Base-by-base conservation (phyloP, 2,888 invertebrate genomes). In the Dicycla oo region DNA sequence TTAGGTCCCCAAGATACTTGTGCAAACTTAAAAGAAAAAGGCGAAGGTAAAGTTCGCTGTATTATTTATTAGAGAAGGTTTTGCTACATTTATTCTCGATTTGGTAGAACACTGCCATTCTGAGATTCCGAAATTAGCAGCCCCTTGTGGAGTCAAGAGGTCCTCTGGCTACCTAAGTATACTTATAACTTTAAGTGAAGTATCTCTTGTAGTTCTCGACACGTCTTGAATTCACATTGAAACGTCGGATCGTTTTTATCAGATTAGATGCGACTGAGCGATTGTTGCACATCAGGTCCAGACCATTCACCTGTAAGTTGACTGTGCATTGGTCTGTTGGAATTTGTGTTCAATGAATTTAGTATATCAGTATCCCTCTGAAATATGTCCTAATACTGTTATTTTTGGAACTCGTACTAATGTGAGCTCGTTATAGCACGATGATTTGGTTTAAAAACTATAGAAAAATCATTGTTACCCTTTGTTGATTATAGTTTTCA, bases 201-300 rank as follows among this genome's bases (percentile, higher is more conserved):
- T 67, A 30, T 58, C 53, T 78, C 66, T 78, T 67, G 30, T 45
- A 60, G 63, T 54, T 18, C 58, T 67, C 23, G 38, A 60, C 72
- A 54, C n/a, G 62, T 73, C 53, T 73, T 72, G 54, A 77, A 58
- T 30, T 66, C 49, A 51, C 54, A 64, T 61, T 18, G 20, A 30
- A 64, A 64, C 34, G 15, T 51, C 43, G 45, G 54, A 56, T 56
- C 30, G 49, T 23, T 38, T 49, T 63, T 30, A 77, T 71, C 78
- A 23, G 61, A 77, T 76, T 30, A 65, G 60, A 71, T 77, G 23
- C 20, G 30, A 65, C 34, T 13, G 20, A 47, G 51, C 15, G 68
- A 75, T 69, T n/a, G 23, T 15, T 57, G 30, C 5, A 3, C 58
- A 38, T 62, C 75, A 70, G 54, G 63, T 60, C 5, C 15, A 5